Evolutionary conservation across 2,888 invertebrate species (phyloP).

Genomic region (Acronicta leporina): DNA sequence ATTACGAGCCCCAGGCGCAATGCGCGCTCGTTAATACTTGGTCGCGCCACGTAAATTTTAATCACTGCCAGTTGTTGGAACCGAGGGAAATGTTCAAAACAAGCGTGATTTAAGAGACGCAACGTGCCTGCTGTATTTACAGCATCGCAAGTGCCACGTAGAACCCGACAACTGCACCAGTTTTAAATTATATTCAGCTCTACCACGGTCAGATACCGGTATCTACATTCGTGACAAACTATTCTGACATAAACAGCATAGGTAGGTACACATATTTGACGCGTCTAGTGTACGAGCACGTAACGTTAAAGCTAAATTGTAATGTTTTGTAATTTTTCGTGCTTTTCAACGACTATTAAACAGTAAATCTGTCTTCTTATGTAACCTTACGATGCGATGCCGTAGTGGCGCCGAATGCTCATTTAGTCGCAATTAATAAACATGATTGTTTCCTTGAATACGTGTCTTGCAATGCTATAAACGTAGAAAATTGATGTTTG

Average conservation of each 20-base stretch:
- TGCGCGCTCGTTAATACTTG: constrained; percentile 87
- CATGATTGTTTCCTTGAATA: constrained; percentile 14
- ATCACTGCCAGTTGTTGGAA: constrained; percentile 87
- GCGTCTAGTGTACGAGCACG: constrained; percentile 25
- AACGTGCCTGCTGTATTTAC: constrained; percentile 74
- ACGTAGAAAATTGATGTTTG: background rate
- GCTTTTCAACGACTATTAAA: constrained; percentile 32
- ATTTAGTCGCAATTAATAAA: constrained; percentile 21
- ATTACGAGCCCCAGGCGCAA: constrained; percentile 78
- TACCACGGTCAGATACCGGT: constrained; percentile 4
- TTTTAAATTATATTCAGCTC: constrained; percentile 22
- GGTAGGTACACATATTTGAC: constrained; percentile 7
- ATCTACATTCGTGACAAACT: constrained; percentile 11
- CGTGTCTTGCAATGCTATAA: background rate
- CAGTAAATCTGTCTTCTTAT: constrained; percentile 54
- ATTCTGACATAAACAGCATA: constrained; percentile 13
- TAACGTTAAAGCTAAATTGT: constrained; percentile 11
- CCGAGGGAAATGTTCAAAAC: constrained; percentile 84
- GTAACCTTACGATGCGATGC: constrained; percentile 32
- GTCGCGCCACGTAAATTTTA: constrained; percentile 88
- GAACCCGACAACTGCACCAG: constrained; percentile 45
- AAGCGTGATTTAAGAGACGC: constrained; percentile 85
- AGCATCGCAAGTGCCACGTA: constrained; percentile 50
- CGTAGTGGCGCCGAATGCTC: constrained; percentile 20
- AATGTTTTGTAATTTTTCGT: constrained; percentile 38